Base-by-base conservation (phyloP, 2,113 vertebrate genomes). In the Engraulis encrasicolus region DNA sequence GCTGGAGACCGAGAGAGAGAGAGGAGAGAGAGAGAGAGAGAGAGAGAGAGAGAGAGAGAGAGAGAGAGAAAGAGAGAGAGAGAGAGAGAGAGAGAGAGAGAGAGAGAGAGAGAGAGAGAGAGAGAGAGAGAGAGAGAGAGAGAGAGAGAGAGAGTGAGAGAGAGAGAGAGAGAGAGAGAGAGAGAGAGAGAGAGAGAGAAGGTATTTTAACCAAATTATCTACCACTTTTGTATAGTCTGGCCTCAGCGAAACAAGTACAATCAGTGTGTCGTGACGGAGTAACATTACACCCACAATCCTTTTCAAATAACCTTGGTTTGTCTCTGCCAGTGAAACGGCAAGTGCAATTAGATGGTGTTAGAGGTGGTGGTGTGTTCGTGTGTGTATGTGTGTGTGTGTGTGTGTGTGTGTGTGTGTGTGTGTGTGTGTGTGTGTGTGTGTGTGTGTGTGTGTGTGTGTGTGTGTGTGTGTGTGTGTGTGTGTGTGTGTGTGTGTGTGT, bases 211-310 rank as follows among this genome's bases (percentile, higher is more conserved):
- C 83, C 0, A 38, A 23, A 38, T 31, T 27, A 23, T 66, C 2
- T 27, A 2, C 23, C n/a, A 66, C 58, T 66, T 50, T 78, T 50
- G 81, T 88, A 87, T 66, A 66, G 58, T 66, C 58, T 66, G 58
- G 58, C 58, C 58, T 66, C 23, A 66, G 58, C 31, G 58, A 66
- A 66, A 66, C 58, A 66, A 66, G 58, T 66, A 31, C 23, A 66
- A 66, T 66, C 58, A 66, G 58, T 27, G 31, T 66, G 88, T 85
- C 84, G 79, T 27, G 82, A 61, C 85, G 79, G 87, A 36, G 87
- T 66, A 66, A 66, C 58, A 31, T 66, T 66, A 66, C 58, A 66
- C 58, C 58, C 58, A 66, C 58, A 66, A 66, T 31, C 20, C 23
- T 48, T 66, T 49, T 66, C 81, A 66, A 27, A 66, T 14, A 66